Conservation (phyloP, 2,113 vertebrate genomes). For the Peromyscus maniculatus region DNA sequence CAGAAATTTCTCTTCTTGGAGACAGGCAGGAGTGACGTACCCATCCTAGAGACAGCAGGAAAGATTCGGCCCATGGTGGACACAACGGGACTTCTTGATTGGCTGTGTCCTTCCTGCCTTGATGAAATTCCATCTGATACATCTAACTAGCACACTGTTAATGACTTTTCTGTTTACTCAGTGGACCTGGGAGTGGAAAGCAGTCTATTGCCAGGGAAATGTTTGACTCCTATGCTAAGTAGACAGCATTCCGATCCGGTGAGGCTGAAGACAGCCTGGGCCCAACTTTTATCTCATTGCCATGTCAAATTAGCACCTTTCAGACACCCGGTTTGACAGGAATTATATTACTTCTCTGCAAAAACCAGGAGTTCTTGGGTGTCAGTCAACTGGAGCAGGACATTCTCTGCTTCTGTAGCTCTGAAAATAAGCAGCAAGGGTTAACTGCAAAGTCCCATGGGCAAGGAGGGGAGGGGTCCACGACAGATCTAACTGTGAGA, state of each 20-base stretch:
- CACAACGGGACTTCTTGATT: conserved; percentile 70
- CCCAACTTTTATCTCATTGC: conserved; percentile 88
- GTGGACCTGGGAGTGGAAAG: conserved; percentile 89
- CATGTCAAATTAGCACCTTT: conserved; percentile 88
- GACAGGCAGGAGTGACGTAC: conserved; percentile 49
- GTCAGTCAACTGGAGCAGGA: conserved; percentile 69
- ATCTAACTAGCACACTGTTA: conserved; percentile 87
- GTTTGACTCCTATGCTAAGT: conserved; percentile 91
- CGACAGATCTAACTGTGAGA: background rate
- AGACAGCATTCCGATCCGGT: conserved; percentile 90
- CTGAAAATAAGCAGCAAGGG: background rate
- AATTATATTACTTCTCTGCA: conserved; percentile 60
- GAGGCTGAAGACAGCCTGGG: conserved; percentile 89
- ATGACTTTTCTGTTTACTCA: conserved; percentile 94
- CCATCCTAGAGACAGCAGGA: conserved; percentile 4
- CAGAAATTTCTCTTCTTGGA: conserved; percentile 48
- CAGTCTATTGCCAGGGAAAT: conserved; percentile 88
- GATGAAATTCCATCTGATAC: conserved; percentile 88
- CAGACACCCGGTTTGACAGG: conserved; percentile 80
- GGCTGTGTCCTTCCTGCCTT: conserved; percentile 81
- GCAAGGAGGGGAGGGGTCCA: too few species aligned
- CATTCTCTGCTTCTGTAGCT: conserved; percentile 53
- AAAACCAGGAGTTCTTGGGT: conserved; percentile 71
- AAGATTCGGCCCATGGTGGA: conserved; percentile 57
- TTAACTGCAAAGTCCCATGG: background rate